These are phyloP conservation scores for Trichoplusia ni DNA, from an alignment of 1,140 invertebrate species.

Conservation along the genomic window DNA sequence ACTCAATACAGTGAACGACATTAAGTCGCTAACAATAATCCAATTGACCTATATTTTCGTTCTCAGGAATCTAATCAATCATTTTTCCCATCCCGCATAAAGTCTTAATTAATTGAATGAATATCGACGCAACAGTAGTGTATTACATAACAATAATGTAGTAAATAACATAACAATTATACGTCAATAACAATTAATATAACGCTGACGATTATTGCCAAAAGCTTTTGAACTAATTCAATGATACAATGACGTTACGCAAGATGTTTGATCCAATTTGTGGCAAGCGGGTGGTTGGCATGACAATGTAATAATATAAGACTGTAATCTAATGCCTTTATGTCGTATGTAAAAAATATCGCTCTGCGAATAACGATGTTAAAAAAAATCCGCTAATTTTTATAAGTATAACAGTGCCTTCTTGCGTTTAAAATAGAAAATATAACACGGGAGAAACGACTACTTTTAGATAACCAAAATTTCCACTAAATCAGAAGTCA, in stretches of 20 bases:
- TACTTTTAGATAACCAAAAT: too few species aligned
- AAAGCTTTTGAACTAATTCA: constrained; percentile 51
- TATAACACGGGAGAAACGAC: too few species aligned
- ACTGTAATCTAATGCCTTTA: background rate
- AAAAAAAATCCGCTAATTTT: too few species aligned
- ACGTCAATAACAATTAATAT: constrained; percentile 60
- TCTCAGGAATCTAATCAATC: background rate
- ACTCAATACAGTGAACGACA: too few species aligned
- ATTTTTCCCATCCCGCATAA: constrained; percentile 27
- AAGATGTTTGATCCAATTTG: constrained; percentile 33
- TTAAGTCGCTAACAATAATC: too few species aligned
- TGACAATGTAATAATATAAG: background rate
- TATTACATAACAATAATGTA: constrained; percentile 9
- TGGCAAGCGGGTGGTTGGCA: background rate
- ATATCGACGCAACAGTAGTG: background rate
- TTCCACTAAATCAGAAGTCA: too few species aligned
- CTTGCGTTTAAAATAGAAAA: too few species aligned
- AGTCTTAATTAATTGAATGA: constrained; percentile 15
- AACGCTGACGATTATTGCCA: constrained; percentile 35
- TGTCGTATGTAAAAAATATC: background rate
- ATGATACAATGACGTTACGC: constrained; percentile 48
- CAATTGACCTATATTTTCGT: too few species aligned
- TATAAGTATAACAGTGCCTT: too few species aligned
- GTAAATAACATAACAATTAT: constrained; percentile 45
- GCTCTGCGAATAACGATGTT: too few species aligned